phyloP scores from a whole-genome alignment of 2,113 vertebrate species.

The Anhinga rufa region DNA sequence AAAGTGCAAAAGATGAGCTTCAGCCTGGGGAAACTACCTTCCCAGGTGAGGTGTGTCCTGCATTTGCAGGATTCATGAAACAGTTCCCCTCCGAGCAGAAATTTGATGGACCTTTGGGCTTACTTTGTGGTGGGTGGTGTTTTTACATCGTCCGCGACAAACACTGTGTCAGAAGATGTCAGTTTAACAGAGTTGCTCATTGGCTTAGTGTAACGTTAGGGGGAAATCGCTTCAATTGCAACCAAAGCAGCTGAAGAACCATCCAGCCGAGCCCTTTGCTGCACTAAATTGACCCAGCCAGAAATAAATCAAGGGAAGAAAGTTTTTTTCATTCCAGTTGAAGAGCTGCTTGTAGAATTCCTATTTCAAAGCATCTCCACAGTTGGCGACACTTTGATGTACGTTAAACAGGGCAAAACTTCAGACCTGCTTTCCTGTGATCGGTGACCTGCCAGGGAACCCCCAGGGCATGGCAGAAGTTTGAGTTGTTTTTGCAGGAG shows the following conservation, averaged over 20 bases:
- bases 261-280: not conserved
- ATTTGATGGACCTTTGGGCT: not conserved
- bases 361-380: not conserved
- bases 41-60: not conserved
- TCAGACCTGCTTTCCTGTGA: not conserved
- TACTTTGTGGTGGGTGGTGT: not conserved
- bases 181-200: not conserved
- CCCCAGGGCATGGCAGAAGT: not conserved
- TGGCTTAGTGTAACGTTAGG: not conserved
- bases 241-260: not conserved
- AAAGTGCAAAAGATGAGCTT: not conserved
- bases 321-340: not conserved
- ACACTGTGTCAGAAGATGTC: rapidly evolving
- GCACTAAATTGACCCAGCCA: not conserved
- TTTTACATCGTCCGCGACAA: not conserved
- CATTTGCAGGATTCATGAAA: not conserved
- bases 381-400: not conserved
- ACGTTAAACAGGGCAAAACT: not conserved
- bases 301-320: not conserved
- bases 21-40: not conserved
- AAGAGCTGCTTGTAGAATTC: not conserved
- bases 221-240: not conserved
- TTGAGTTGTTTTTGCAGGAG: not conserved
- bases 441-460: not conserved
- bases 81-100: not conserved